These are phyloP conservation scores for Papilio xuthus DNA, from an alignment of 1,140 invertebrate genomes.

Conservation along the genomic window DNA sequence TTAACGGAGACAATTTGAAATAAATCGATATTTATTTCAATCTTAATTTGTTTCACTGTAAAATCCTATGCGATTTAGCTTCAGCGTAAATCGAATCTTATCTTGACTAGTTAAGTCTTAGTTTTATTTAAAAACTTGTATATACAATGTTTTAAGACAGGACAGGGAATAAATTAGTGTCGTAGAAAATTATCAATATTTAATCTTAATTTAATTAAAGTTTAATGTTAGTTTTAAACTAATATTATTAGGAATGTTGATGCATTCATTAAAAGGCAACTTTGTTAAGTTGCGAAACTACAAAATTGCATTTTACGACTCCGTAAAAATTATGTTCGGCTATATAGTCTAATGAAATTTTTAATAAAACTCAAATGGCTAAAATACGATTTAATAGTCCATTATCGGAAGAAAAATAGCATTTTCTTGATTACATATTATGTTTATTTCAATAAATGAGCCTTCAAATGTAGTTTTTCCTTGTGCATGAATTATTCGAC, in stretches of 20 bases:
- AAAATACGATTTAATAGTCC: background rate
- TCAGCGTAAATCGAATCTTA: background rate
- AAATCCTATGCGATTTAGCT: background rate
- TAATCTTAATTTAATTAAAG: too few relatives aligned
- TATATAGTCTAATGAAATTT: background rate
- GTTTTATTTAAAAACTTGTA: background rate
- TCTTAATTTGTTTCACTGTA: background rate
- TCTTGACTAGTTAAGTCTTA: background rate
- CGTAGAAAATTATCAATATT: too few relatives aligned
- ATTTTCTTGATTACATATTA: too few relatives aligned
- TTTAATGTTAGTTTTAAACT: too few relatives aligned
- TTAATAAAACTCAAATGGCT: background rate
- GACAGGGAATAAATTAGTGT: too few relatives aligned
- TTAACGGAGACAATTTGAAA: background rate
- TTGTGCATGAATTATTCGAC: too few relatives aligned
- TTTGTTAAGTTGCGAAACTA: background rate
- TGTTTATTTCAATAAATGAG: background rate
- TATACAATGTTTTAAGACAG: too few relatives aligned
- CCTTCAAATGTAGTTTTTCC: too few relatives aligned
- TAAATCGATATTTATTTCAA: background rate
- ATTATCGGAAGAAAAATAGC: background rate
- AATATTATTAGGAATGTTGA: background rate
- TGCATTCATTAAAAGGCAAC: background rate
- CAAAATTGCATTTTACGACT: conserved; percentile 20
- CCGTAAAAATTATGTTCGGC: background rate